Evolutionary conservation across 2,113 vertebrate genomes (phyloP).

Genomic region (Dendrocopos noguchii): DNA sequence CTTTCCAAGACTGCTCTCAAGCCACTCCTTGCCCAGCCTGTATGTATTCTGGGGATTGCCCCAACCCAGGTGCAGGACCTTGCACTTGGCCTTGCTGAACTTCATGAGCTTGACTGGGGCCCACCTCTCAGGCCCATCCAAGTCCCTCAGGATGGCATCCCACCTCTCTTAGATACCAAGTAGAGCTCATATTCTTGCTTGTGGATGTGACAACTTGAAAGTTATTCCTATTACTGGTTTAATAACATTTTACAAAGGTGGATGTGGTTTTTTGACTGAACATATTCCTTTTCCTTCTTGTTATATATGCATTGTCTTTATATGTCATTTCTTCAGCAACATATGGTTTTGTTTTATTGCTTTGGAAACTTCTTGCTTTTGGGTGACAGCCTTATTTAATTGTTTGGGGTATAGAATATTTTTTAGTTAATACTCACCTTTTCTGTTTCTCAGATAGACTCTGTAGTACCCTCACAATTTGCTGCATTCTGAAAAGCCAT

Average conservation of each 20-base stretch:
- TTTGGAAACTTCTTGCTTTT: not conserved
- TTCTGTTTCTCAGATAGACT: not conserved
- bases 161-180: not conserved
- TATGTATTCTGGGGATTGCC: too few species aligned
- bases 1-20: too few species aligned
- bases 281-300: not conserved
- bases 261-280: constrained; percentile 6
- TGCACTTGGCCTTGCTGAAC: too few species aligned
- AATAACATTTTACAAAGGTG: constrained; percentile 8
- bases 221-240: not conserved
- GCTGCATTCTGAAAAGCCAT: not conserved
- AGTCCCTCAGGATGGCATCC: too few species aligned
- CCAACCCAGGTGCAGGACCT: too few species aligned
- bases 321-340: not conserved
- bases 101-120: too few species aligned
- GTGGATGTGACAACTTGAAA: constrained; percentile 3
- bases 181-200: not conserved
- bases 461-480: not conserved
- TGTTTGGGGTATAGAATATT: not conserved
- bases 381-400: not conserved
- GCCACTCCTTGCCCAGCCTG: too few species aligned
- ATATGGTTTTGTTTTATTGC: not conserved
- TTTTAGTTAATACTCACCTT: not conserved
- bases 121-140: too few species aligned
- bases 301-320: not conserved